Evolutionary conservation across 2,113 vertebrate species (phyloP).

Genomic region (Carassius auratus): DNA sequence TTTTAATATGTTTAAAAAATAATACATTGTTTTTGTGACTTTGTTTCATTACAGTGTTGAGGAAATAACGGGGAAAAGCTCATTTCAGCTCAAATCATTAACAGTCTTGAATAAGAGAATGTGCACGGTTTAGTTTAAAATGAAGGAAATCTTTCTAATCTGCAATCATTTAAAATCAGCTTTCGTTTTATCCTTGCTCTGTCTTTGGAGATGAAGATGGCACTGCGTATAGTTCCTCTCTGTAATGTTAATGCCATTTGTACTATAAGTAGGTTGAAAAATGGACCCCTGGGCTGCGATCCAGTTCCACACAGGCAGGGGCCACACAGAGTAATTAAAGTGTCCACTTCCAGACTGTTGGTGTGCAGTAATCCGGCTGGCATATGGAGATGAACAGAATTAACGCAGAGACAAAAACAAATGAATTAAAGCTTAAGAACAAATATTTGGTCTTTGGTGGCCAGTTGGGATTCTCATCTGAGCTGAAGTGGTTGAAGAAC

Average conservation of each 20-base stretch:
- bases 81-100: too few species aligned
- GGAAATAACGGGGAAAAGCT: too few species aligned
- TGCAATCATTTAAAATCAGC: background rate
- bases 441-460: conserved; percentile 63
- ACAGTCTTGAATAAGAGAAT: too few species aligned
- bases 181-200: background rate
- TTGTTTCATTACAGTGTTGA: too few species aligned
- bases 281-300: conserved; percentile 62
- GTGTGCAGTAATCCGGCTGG: conserved; percentile 67
- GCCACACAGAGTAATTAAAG: conserved; percentile 69
- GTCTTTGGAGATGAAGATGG: background rate
- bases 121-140: too few species aligned
- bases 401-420: conserved; percentile 72
- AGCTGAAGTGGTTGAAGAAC: conserved; percentile 43
- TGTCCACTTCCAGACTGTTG: conserved; percentile 66
- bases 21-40: too few species aligned
- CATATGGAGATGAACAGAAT: conserved; percentile 79
- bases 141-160: background rate
- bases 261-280: conserved; percentile 61
- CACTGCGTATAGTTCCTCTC: background rate
- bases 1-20: too few species aligned
- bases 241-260: conserved; percentile 43
- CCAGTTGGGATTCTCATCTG: conserved; percentile 59
- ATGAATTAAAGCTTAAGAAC: conserved; percentile 65
- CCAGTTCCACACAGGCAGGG: conserved; percentile 60